Percentiles rank a stretch among this genome's conserved stretches.
Evolutionary conservation across 2,113 vertebrate genomes (phyloP).

Genomic region (Panthera tigris): DNA sequence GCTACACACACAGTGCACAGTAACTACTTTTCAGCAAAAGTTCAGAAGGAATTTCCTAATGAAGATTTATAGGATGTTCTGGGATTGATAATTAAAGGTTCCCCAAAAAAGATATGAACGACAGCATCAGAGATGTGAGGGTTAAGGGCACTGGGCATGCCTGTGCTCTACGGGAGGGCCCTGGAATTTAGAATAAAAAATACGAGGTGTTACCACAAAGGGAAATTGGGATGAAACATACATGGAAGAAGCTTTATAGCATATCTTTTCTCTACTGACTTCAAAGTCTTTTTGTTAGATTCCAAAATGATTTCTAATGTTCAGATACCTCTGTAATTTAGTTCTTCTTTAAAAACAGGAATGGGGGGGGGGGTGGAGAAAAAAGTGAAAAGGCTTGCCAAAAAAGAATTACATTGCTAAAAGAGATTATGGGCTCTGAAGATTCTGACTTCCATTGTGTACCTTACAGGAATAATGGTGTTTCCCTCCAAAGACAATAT

Average conservation of each 20-base stretch:
- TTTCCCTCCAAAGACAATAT: not conserved
- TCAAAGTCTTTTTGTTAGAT: conserved; percentile 38
- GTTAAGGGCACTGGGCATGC: not conserved
- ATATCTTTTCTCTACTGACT: not conserved
- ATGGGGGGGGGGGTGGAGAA: rapidly evolving
- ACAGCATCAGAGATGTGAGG: conserved; percentile 47
- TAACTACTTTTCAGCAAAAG: conserved; percentile 80
- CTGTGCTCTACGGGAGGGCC: not conserved
- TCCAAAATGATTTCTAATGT: not conserved
- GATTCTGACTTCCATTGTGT: not conserved
- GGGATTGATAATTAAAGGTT: conserved; percentile 70
- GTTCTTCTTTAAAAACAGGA: not conserved
- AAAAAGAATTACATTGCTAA: not conserved
- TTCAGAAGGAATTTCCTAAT: conserved; percentile 79
- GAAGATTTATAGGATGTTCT: conserved; percentile 76
- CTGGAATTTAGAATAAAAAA: conserved; percentile 30
- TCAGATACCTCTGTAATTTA: conserved; percentile 3
- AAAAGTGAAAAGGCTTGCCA: not conserved
- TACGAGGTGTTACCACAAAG: not conserved
- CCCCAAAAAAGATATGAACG: conserved; percentile 51
- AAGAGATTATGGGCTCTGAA: conserved; percentile 26
- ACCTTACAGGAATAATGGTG: not conserved
- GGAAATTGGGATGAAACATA: not conserved
- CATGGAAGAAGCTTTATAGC: not conserved
- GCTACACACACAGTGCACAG: conserved; percentile 75